Conservation (phyloP, 1,140 invertebrate species). For the Bombus pascuorum region DNA sequence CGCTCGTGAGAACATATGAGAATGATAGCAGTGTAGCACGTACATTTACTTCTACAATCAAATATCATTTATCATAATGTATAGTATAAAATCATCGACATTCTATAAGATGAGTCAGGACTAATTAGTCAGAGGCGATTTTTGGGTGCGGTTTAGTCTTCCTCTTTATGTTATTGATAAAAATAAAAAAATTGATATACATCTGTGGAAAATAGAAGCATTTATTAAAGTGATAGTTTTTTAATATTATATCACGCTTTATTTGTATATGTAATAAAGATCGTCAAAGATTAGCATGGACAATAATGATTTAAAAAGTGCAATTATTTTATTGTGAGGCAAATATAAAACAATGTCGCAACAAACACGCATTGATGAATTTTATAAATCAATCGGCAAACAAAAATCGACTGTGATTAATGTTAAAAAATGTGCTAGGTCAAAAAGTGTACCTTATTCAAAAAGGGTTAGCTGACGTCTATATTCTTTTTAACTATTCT, state of each 20-base stretch:
- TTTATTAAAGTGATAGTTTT: not conserved
- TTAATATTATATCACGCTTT: not conserved
- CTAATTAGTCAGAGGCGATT: too few relatives aligned
- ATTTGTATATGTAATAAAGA: not conserved
- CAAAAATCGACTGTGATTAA: not conserved
- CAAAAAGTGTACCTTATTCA: not conserved
- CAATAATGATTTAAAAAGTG: too few relatives aligned
- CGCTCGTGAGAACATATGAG: too few relatives aligned
- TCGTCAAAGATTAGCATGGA: not conserved
- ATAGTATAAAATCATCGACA: too few relatives aligned
- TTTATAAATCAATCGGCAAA: slow-evolving; percentile 23
- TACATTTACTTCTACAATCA: not conserved
- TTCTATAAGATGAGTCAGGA: too few relatives aligned
- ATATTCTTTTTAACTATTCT: not conserved
- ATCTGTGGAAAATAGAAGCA: not conserved
- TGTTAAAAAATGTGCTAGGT: not conserved
- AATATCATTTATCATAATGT: accelerated
- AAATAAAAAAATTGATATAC: not conserved
- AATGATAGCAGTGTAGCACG: not conserved
- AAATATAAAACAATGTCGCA: not conserved
- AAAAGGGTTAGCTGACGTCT: slow-evolving; percentile 32
- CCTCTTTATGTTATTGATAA: not conserved
- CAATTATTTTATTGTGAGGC: not conserved
- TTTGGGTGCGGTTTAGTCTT: not conserved
- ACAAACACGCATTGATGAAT: slow-evolving; percentile 50